Base-by-base conservation (phyloP, 2,113 vertebrate species). In the Ivindomyrus marchei region DNA sequence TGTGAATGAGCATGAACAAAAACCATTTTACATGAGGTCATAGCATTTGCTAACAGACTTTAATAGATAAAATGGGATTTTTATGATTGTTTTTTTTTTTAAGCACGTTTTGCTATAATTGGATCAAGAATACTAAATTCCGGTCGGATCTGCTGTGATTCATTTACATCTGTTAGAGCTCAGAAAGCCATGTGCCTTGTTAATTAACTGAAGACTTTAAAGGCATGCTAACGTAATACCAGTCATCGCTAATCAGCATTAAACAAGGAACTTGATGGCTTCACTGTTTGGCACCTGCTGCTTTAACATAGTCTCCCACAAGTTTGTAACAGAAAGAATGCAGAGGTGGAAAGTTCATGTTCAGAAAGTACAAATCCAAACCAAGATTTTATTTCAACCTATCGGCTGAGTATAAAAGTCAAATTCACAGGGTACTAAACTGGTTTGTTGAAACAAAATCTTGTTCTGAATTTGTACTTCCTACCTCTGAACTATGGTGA, bases 41-140 rank as follows among this genome's bases (percentile, higher is more conserved):
- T 91, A 84, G 90, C 45, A 90, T 91, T 91, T 31, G 52, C 66
- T 90, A 94, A 94, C 90, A 91, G 56, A 92, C 92, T 93, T 66
- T 92, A 91, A 93, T 90, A 90, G 92, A 93, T 90, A 90, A 91
- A 89, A 91, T 88, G 5, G 83, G 85, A 91, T 91, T 27, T 93
- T 70, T 31, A 70, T 70, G 62, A 70, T 70, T 31, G 62, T 13
- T 70, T 70, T 92, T 93, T 24, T 24, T 87, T 31, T 87, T 92
- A 62, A 56, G 91, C 90, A 91, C 93, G 21, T 77, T 94, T 91
- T 91, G 77, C 91, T 92, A 93, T 90, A 92, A 94, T 92, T 83
- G 83, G 90, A 92, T 94, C 66, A 92, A 92, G 91, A 77, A 45
- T 49, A 93, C 87, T 90, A 90, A 93, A 91, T 91, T 49, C 90